Base-by-base conservation (phyloP, 1,140 invertebrate genomes). In the Atta texana region DNA sequence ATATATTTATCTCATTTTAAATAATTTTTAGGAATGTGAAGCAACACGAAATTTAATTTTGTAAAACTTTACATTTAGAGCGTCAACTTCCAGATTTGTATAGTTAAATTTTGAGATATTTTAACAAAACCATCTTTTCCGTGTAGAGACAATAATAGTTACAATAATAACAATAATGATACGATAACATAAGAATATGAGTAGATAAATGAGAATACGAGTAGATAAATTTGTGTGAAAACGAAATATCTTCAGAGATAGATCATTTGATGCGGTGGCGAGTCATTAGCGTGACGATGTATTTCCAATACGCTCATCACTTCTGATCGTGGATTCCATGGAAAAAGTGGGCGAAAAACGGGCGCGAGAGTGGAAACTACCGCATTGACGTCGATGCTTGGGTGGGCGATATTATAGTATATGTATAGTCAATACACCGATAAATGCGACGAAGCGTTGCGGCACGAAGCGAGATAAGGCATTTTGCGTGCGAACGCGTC, bases 241-340 rank as follows among this genome's bases (percentile, higher is more conserved):
- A 49, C n/a, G 39, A 78, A n/a, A 49, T 63, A 78, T 78, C 61
- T 78, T 61, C 10, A n/a, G 3, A 55, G 51, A 24, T 24, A 57
- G n/a, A 49, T 74, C 68, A 44, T 68, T 74, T 61, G 72, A 81
- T 59, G 55, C 39, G 55, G 16, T 24, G 61, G 31, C 16, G 72
- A 85, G 49, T 85, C 82, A 85, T 85, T 85, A 85, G 82, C 72
- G 59, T 66, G 82, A 49, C 61, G 57, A 85, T 85, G 74, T 31
- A 49, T 85, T 85, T 85, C 72, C 72, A 77, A 85, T 85, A 85
- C 59, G 59, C 34, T 64, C 74, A 7, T 14, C 69, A 75, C 34
- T 72, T 77, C 71, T 53, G 59, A 66, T 75, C 64, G 71, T 28
- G 55, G n/a, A 49, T 18, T 61, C n/a, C 55, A n/a, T 16, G 3